Evolutionary conservation across 2,113 vertebrate genomes (phyloP), one percentile per base, ranked within the genome.

Genomic region (Merops nubicus): DNA sequence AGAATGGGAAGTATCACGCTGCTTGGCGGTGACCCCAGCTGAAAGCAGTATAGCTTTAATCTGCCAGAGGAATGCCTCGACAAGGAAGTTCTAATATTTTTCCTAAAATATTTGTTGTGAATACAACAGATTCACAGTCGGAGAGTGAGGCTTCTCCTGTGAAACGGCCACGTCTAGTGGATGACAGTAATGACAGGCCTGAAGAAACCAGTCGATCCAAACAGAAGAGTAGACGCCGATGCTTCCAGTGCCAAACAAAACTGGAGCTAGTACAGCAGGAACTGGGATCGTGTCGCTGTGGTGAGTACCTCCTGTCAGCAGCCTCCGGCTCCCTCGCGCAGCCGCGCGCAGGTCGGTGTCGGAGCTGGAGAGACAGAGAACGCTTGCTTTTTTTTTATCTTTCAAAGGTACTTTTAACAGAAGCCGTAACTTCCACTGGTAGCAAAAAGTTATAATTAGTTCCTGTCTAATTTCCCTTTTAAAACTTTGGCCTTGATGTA

Each of bases 211-310:
- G 98, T 97, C 99, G 99, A 89, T 98, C 99, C 81, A 99, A 99
- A 98, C 99, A 99, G 98, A 99, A 99, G 98, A 99, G 98, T 95
- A 99, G 99, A 96, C 99, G 99, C 87, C 99, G 99, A 82, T 99
- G 99, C 98, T 99, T 99, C 98, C 98, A 99, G 98, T 99, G 99
- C 98, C 99, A 99, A 98, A 99, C 98, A 98, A 99, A 99, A 98
- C 99, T 99, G 98, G 99, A 99, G 97, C 98, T 99, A 97, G 99
- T 99, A 90, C 99, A 99, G 97, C 99, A 99, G 97, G 99, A 99
- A 84, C 96, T 99, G 98, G 99, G 99, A 97, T 99, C 99, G 4
- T 99, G 99, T 98, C 99, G 99, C 97, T 99, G 99, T 91, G 99
- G 99, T 99, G 97, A 98, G 99, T 97, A 95, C 82, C 57, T 28